Evolutionary conservation across 2,888 invertebrate genomes (phyloP).

Genomic region (Crossocerus cetratus): DNA sequence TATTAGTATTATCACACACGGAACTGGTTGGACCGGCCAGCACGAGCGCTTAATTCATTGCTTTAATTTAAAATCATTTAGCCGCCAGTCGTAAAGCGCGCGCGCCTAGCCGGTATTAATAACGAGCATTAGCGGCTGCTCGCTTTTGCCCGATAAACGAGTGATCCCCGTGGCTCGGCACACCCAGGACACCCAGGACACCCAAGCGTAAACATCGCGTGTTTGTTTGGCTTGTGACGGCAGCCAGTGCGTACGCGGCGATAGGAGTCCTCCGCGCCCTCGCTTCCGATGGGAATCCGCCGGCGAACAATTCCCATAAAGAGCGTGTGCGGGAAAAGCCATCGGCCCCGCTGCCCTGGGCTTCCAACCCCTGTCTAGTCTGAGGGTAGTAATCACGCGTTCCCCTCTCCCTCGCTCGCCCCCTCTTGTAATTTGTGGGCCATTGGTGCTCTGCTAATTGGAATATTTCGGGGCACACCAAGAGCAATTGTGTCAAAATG

Average conservation of each 20-base stretch:
- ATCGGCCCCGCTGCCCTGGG: neutral
- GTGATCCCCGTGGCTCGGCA: no score
- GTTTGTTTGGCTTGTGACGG: no score
- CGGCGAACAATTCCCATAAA: conserved; percentile 51
- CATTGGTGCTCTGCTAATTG: no score
- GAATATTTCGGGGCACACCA: no score
- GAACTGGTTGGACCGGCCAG: neutral
- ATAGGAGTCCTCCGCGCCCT: no score
- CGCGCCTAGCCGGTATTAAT: neutral
- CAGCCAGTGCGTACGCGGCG: no score
- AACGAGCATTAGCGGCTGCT: neutral
- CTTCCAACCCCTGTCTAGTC: conserved; percentile 16
- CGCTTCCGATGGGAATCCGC: conserved; percentile 47
- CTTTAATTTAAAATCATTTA: neutral
- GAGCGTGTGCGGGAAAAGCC: neutral
- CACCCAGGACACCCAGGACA: no score
- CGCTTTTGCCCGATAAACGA: no score
- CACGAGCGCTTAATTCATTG: neutral
- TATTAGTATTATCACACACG: no score
- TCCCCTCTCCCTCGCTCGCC: conserved; percentile 6
- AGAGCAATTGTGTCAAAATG: no score
- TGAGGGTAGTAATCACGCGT: neutral
- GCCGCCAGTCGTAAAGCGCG: neutral
- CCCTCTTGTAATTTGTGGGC: no score
- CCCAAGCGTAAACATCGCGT: no score